Base-by-base conservation (phyloP, 2,888 invertebrate species). In the Netelia melanura region DNA sequence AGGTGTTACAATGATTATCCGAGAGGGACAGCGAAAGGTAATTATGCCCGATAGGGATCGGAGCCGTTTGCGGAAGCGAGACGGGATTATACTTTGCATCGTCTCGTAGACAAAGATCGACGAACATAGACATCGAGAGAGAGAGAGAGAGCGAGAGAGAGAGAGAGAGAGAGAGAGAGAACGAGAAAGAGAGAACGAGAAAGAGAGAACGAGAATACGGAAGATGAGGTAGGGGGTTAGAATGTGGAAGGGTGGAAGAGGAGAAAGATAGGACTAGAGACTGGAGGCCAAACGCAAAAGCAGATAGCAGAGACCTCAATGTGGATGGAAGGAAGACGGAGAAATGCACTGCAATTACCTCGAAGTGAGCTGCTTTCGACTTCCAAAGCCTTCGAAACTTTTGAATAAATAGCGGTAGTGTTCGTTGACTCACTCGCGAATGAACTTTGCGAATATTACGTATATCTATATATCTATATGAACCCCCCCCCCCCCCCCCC, bases 1-100 rank as follows among this genome's bases (percentile, higher is more conserved):
- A 93, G 93, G 93, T 93, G 93, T 93, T 93, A 93, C 93, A 93
- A 93, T 93, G 93, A 93, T 93, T 93, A 93, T 92, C 90, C 91
- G 93, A 93, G 93, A 93, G 91, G 92, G 93, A 93, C 93, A 92
- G 93, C 92, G 89, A 91, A 90, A 92, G 93, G 93, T 93, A 93
- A 93, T 93, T 93, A 93, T 92, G 91, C 92, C 88, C 90, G 93
- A 93, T 93, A 93, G 92, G 91, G 92, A 92, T 92, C 89, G 52
- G 48, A 14, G 89, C 88, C 65, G 74, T 70, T 89, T 70, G 92
- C 85, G 89, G 74, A 88, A 93, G 91, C 76, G 91, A 90, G 93
- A 91, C 67, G 83, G 86, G 61, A 79, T 86, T 89, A 91, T 92
- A 93, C 92, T 92, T 93, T 92, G 88, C 90, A 88, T 89, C 87